A percentile compares a stretch with the other conserved stretches of the same genome.
Evolutionary conservation across 1,140 invertebrate genomes (phyloP).

Genomic region (Agrypnia vestita): DNA sequence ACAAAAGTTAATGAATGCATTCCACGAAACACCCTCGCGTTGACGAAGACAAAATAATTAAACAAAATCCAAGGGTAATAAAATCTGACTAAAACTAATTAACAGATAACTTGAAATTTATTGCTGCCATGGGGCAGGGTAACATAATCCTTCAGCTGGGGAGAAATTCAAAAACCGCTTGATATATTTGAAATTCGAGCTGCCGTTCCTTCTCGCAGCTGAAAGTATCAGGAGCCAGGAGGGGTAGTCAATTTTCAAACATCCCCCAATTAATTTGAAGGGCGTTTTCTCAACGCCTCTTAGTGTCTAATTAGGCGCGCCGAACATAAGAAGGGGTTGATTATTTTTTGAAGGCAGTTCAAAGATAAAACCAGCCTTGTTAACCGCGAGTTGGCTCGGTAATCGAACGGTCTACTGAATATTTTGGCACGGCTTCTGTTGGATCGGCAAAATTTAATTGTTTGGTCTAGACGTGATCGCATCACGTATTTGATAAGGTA

Average conservation of each 20-base stretch:
- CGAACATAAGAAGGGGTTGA: slow-evolving; percentile 59
- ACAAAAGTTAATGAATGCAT: too few species aligned
- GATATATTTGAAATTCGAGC: slow-evolving; percentile 60
- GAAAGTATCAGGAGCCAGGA: slow-evolving; percentile 44
- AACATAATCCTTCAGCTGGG: slow-evolving; percentile 54
- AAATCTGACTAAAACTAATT: slow-evolving; percentile 53
- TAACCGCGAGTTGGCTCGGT: slow-evolving; percentile 20
- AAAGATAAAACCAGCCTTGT: slow-evolving; percentile 47
- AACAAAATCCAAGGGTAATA: slow-evolving; percentile 45
- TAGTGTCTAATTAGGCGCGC: slow-evolving; percentile 60
- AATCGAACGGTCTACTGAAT: slow-evolving; percentile 26
- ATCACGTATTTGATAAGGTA: too few species aligned
- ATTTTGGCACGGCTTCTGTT: not conserved
- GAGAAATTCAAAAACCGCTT: slow-evolving; percentile 59
- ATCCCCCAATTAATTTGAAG: slow-evolving; percentile 61
- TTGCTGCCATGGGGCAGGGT: slow-evolving; percentile 45
- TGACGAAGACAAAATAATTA: slow-evolving; percentile 29
- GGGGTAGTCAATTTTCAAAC: slow-evolving; percentile 60
- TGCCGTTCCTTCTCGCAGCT: slow-evolving; percentile 43
- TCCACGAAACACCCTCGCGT: too few species aligned
- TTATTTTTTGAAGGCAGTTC: slow-evolving; percentile 58
- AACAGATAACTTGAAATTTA: slow-evolving; percentile 60
- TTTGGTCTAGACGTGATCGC: not conserved
- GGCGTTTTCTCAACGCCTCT: slow-evolving; percentile 60
- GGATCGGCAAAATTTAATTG: not conserved